Conservation (phyloP, 2,113 vertebrate genomes). For the Hymenochirus boettgeri region DNA sequence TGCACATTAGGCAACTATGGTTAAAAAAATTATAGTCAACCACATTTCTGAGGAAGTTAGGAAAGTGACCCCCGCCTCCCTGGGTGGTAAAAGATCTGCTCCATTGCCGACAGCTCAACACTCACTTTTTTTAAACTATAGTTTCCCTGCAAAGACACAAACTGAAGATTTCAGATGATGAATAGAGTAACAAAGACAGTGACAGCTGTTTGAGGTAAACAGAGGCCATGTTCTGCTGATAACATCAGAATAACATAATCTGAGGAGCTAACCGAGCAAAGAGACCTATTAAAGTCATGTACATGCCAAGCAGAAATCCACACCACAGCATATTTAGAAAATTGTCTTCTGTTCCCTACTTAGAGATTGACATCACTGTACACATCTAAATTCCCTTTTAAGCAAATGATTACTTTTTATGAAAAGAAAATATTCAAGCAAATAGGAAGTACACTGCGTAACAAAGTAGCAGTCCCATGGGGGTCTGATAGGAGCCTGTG, state of each 20-base stretch:
- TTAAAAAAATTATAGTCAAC: no score
- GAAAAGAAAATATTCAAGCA: background rate
- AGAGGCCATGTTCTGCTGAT: slow-evolving; percentile 10
- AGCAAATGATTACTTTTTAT: slow-evolving; percentile 6
- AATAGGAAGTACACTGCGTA: background rate
- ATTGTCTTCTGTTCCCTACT: background rate
- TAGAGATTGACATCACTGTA: background rate
- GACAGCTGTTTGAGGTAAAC: slow-evolving; percentile 11
- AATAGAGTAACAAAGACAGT: slow-evolving; percentile 15
- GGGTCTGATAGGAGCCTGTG: no score
- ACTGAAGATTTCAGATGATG: slow-evolving; percentile 17
- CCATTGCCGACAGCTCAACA: no score
- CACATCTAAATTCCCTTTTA: background rate
- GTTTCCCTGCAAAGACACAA: background rate
- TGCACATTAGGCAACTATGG: no score
- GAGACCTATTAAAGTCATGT: slow-evolving; percentile 12
- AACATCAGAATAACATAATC: slow-evolving; percentile 24
- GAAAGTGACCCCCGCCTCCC: no score
- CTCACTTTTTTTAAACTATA: no score
- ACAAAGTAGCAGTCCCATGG: no score
- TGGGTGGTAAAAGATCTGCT: no score
- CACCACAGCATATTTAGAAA: slow-evolving; percentile 11
- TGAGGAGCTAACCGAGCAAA: slow-evolving; percentile 16
- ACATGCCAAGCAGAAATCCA: slow-evolving; percentile 1
- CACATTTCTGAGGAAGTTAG: no score